Evolutionary conservation across 2,797 vertebrate genomes (phyloP), one percentile per base, ranked within the genome.

Genomic region (Sphenopsis melanotis): DNA sequence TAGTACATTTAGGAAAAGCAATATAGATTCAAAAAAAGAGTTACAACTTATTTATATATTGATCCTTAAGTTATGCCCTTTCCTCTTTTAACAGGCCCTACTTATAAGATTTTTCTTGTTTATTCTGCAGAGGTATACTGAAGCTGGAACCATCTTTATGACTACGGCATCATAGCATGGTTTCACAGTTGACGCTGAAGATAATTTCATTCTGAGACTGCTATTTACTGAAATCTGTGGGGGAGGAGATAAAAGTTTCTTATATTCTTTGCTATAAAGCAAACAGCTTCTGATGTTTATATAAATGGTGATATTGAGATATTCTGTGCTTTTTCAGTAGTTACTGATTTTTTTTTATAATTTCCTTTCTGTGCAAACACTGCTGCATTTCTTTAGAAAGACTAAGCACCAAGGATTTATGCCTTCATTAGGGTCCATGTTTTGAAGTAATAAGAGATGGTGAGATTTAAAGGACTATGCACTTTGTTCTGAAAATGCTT

Each of bases 1-100:
- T 83, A 96, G 89, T 95, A 87, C 87, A 79, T 89, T 94, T 80
- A 96, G 94, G 83, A 95, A 97, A 96, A 89, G 93, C 90, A 96
- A 96, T 94, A 96, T 74, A 95, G 76, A 93, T 63, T 82, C 4
- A 75, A 86, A 94, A 95, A 92, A 93, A 89, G 36, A 91, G 32
- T 94, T 97, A 95, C 83, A 94, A 82, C 68, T 75, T 95, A 91
- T 86, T 96, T 96, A 94, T 94, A 88, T 59, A 75, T 76, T 75
- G 75, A 95, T 92, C 61, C 60, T 80, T 92, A 82, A 93, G 89
- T 95, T 94, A 94, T 49, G 47, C 19, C 63, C 60, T 75, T 96
- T 95, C 87, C 82, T 94, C 78, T 94, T 96, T 80, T 72, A 95
- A 90, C 63, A 94, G 70, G 53, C 71, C 47, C 64, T 85, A 52